phyloP scores from a whole-genome alignment of 2,888 invertebrate genomes.

The Drosophila monieri region DNA sequence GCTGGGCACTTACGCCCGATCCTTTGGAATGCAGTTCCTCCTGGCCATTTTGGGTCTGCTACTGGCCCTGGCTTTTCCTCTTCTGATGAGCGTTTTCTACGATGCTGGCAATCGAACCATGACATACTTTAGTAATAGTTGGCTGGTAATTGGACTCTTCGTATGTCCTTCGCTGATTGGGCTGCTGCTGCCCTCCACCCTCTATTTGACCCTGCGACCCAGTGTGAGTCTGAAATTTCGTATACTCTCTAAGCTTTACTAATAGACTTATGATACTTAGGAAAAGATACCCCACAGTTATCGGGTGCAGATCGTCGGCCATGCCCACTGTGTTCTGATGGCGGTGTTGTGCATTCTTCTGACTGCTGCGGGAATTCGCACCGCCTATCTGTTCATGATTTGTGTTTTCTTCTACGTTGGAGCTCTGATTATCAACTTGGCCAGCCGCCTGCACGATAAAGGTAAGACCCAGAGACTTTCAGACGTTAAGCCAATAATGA shows the following conservation, averaged over 20 bases:
- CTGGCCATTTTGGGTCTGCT: slow-evolving; percentile 77
- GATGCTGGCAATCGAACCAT: slow-evolving; percentile 84
- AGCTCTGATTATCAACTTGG: slow-evolving; percentile 73
- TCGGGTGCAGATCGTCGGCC: slow-evolving; percentile 79
- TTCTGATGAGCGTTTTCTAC: slow-evolving; percentile 81
- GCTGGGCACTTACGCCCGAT: slow-evolving; percentile 47
- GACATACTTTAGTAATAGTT: slow-evolving; percentile 86
- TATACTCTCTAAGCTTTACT: neutral
- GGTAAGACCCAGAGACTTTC: slow-evolving; percentile 51
- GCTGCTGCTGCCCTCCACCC: slow-evolving; percentile 68
- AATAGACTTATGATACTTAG: slow-evolving; percentile 42
- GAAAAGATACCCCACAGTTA: slow-evolving; percentile 68
- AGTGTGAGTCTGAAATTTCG: slow-evolving; percentile 57
- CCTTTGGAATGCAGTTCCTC: slow-evolving; percentile 66
- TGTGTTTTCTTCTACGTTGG: slow-evolving; percentile 78
- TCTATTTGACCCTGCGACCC: slow-evolving; percentile 72
- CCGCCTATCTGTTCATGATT: slow-evolving; percentile 78
- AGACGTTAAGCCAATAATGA: slow-evolving; percentile 2
- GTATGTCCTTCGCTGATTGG: slow-evolving; percentile 81
- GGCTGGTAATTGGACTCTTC: slow-evolving; percentile 84
- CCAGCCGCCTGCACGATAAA: slow-evolving; percentile 70
- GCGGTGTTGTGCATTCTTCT: slow-evolving; percentile 67
- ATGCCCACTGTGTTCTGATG: slow-evolving; percentile 78
- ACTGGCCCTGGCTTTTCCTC: slow-evolving; percentile 76
- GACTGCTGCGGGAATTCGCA: slow-evolving; percentile 76